Conservation (phyloP, 1,140 invertebrate species). For the Leguminivora glycinivorella region DNA sequence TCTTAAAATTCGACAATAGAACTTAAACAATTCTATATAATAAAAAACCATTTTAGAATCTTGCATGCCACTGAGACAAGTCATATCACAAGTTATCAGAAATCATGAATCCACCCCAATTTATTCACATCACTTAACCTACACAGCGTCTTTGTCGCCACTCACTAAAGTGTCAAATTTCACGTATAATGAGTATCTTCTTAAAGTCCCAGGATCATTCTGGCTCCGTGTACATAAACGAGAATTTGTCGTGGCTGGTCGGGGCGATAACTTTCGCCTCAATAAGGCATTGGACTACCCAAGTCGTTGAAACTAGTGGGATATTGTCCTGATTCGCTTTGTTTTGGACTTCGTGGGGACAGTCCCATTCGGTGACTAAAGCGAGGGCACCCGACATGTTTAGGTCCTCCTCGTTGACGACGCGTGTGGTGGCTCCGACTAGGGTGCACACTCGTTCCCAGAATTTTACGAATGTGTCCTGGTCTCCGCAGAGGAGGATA, state of each 20-base stretch:
- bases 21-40: no score
- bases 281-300: constrained; percentile 81
- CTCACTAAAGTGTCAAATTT: constrained; percentile 66
- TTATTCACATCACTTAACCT: neutral
- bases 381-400: constrained; percentile 73
- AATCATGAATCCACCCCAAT: neutral
- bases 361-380: constrained; percentile 78
- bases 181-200: constrained; percentile 73
- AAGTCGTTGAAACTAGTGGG: constrained; percentile 80
- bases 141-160: constrained; percentile 35
- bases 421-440: constrained; percentile 77
- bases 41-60: no score
- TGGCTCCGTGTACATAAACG: constrained; percentile 73
- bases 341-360: constrained; percentile 78
- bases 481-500: constrained; percentile 73
- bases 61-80: neutral
- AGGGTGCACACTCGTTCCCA: constrained; percentile 81
- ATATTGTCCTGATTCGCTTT: constrained; percentile 78
- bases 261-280: constrained; percentile 75
- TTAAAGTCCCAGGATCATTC: constrained; percentile 76
- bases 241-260: constrained; percentile 75
- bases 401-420: constrained; percentile 72
- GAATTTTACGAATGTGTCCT: constrained; percentile 77
- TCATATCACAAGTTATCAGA: constrained; percentile 1
- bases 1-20: no score